Percentiles rank a stretch among this genome's conserved stretches.
These are phyloP conservation scores for Lampris incognitus DNA, from an alignment of 2,113 vertebrate species.

Conservation along the genomic window DNA sequence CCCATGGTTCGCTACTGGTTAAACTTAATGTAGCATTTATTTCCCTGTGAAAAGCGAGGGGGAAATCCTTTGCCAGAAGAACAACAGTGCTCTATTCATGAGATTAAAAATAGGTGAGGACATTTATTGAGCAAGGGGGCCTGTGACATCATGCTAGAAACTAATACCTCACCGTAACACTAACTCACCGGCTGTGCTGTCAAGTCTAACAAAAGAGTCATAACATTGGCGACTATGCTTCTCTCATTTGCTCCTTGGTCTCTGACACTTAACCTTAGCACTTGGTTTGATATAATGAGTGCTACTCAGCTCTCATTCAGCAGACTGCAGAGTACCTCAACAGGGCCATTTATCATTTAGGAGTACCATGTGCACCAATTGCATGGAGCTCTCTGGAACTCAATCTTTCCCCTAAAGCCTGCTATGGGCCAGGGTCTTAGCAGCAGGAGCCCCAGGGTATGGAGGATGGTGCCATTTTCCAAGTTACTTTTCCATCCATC, in stretches of 20 bases:
- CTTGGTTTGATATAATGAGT: constrained; percentile 22
- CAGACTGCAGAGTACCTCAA: constrained; percentile 15
- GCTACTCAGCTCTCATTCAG: constrained; percentile 23
- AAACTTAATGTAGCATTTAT: constrained; percentile 48
- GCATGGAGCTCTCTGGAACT: constrained; percentile 13
- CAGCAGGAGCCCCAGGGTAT: not conserved
- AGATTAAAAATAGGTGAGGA: constrained; percentile 21
- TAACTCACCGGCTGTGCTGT: constrained; percentile 19
- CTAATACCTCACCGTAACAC: constrained; percentile 15
- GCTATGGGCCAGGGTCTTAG: not conserved
- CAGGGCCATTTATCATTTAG: constrained; percentile 27
- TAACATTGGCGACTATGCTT: not conserved
- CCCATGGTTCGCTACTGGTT: constrained; percentile 27
- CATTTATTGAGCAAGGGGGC: constrained; percentile 32
- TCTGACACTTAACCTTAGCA: constrained; percentile 29
- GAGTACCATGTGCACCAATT: constrained; percentile 1
- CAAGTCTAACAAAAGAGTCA: constrained; percentile 18
- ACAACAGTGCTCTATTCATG: constrained; percentile 21
- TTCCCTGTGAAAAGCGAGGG: constrained; percentile 4
- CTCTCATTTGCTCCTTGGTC: constrained; percentile 25
- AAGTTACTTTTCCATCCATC: not conserved
- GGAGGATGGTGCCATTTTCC: not conserved
- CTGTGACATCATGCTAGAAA: constrained; percentile 44
- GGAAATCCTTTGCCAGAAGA: constrained; percentile 25
- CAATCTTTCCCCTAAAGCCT: constrained; percentile 20